These are phyloP conservation scores for Hypotaenidia philippensis DNA, from an alignment of 2,797 vertebrate species.

Conservation along the genomic window DNA sequence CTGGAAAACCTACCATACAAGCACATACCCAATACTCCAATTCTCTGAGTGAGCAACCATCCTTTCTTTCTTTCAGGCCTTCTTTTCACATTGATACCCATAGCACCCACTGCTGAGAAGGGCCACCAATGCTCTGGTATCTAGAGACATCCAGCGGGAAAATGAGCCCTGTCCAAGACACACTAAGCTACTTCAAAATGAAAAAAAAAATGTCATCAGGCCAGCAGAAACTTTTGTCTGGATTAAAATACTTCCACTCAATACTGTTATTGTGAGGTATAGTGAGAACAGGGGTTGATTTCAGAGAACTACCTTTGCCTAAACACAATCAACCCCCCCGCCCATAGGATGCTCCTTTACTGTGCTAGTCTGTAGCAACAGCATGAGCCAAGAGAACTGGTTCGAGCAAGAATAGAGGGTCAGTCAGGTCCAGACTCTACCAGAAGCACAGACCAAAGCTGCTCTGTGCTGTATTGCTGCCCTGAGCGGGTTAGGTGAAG, in stretches of 20 bases:
- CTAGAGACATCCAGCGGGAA: background rate
- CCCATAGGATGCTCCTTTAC: background rate
- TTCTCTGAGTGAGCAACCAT: background rate
- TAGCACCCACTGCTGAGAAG: background rate
- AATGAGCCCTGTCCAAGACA: accelerated
- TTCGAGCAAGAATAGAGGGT: background rate
- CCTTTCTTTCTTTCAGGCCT: background rate
- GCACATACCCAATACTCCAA: background rate
- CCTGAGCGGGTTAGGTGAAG: background rate
- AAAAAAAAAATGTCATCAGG: background rate
- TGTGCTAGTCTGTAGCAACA: background rate
- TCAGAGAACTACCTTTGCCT: background rate
- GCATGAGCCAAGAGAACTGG: background rate
- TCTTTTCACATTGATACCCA: background rate
- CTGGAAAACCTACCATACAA: background rate
- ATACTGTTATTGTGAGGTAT: background rate
- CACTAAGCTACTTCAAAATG: background rate
- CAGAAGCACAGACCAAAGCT: background rate
- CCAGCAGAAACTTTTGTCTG: background rate
- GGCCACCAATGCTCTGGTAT: background rate
- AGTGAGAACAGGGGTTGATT: background rate
- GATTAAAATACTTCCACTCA: background rate
- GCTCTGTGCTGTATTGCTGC: background rate
- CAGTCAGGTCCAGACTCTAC: background rate
- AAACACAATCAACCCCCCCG: accelerated